phyloP scores from a whole-genome alignment of 2,113 vertebrate genomes.

The Nesogale talazaci region DNA sequence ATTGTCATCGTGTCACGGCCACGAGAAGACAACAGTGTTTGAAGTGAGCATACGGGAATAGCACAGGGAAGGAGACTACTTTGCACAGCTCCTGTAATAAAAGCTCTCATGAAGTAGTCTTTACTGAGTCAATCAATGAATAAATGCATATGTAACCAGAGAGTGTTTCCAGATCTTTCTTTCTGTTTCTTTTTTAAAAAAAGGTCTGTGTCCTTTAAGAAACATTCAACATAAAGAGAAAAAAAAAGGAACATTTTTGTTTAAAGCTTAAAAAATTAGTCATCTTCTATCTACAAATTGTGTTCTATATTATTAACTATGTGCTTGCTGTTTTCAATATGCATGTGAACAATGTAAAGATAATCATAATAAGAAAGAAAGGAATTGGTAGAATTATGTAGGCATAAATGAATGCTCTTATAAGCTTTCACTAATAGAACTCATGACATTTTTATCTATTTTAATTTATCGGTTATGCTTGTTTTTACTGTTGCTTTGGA shows the following conservation, averaged over 20 bases:
- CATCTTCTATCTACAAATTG: not conserved
- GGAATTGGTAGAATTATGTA: not conserved
- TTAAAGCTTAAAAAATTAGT: not conserved
- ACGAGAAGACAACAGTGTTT: not conserved
- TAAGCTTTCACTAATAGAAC: not conserved
- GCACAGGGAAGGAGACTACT: not conserved
- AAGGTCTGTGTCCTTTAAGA: not conserved
- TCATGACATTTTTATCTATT: not conserved
- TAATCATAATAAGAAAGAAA: too few species aligned
- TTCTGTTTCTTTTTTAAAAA: not conserved
- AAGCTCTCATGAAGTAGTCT: not conserved
- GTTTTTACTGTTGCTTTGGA: slow-evolving; percentile 20
- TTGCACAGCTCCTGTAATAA: not conserved
- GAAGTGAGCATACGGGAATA: not conserved
- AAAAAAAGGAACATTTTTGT: not conserved
- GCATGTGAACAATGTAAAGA: not conserved
- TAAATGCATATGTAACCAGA: not conserved
- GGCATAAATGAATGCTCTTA: not conserved
- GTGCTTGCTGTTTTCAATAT: not conserved
- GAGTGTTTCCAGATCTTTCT: not conserved
- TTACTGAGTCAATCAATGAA: not conserved
- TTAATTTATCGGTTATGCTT: slow-evolving; percentile 14
- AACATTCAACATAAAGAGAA: slow-evolving; percentile 9
- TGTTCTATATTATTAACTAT: not conserved
- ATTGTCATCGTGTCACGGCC: too few species aligned